These are phyloP conservation scores for Scolopax bukidnonensis DNA, from an alignment of 2,797 vertebrate species.

Conservation along the genomic window DNA sequence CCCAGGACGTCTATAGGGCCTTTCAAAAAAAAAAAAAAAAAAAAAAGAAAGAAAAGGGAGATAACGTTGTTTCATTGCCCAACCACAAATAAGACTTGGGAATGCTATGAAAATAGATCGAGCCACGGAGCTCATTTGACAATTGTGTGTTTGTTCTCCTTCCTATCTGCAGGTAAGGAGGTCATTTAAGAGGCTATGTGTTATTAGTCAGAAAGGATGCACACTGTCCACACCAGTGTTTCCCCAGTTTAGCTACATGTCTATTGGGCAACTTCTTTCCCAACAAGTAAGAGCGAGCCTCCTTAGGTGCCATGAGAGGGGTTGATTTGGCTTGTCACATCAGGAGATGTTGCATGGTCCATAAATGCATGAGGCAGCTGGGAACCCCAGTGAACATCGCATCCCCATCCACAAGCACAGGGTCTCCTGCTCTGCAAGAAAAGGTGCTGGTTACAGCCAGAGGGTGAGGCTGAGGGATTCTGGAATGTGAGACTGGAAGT, in stretches of 20 bases:
- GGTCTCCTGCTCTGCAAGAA: not conserved
- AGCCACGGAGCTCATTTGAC: not conserved
- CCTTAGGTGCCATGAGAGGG: no score
- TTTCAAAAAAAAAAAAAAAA: not conserved
- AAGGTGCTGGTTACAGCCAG: not conserved
- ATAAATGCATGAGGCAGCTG: rapidly evolving
- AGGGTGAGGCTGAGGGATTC: not conserved
- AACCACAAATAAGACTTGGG: not conserved
- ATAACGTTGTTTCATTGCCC: not conserved
- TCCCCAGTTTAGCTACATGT: not conserved
- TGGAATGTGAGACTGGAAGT: rapidly evolving
- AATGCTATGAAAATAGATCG: not conserved
- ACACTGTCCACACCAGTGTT: not conserved
- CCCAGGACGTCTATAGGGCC: rapidly evolving
- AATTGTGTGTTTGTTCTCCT: not conserved
- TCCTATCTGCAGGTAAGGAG: not conserved
- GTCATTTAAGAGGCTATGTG: not conserved
- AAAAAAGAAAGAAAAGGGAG: not conserved
- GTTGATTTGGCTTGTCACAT: not conserved
- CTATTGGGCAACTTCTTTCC: not conserved
- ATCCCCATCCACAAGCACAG: not conserved
- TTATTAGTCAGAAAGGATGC: not conserved
- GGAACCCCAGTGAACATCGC: not conserved
- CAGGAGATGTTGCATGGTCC: not conserved
- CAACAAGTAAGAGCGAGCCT: not conserved